phyloP scores from a whole-genome alignment of 2,888 invertebrate species.

The Apotomis turbidana region DNA sequence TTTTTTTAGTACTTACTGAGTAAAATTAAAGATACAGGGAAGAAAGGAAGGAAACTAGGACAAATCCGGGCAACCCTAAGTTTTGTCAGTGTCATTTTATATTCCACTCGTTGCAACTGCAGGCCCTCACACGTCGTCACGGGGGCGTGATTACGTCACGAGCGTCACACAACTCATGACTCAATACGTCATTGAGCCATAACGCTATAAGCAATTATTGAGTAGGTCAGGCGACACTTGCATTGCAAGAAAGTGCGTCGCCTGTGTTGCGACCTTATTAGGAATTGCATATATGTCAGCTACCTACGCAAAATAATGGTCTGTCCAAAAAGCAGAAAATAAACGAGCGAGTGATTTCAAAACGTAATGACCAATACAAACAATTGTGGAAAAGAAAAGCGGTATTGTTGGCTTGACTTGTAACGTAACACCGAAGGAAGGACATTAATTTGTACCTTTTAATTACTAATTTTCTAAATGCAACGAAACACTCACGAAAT shows the following conservation, averaged over 20 bases:
- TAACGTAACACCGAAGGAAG: too few species aligned
- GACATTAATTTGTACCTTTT: too few species aligned
- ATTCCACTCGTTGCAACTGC: neutral
- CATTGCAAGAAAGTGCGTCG: constrained; percentile 39
- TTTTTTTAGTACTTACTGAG: too few species aligned
- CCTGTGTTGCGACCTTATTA: constrained; percentile 16
- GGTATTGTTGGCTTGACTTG: too few species aligned
- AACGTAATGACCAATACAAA: neutral
- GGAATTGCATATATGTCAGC: constrained; percentile 2
- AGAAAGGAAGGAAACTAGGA: too few species aligned
- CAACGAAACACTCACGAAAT: too few species aligned
- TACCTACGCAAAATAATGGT: neutral
- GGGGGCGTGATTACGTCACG: constrained; percentile 42
- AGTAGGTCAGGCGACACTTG: constrained; percentile 57
- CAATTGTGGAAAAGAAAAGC: too few species aligned
- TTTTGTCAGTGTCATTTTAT: too few species aligned
- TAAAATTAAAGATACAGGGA: too few species aligned
- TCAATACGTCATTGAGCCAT: constrained; percentile 61
- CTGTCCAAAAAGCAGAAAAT: neutral
- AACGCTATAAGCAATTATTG: constrained; percentile 57
- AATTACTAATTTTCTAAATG: too few species aligned
- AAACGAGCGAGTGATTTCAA: neutral
- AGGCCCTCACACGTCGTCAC: constrained; percentile 22
- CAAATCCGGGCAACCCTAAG: too few species aligned
- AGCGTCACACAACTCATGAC: constrained; percentile 53